A percentile compares a stretch with the other conserved stretches of the same genome.
These are phyloP conservation scores for Notodonta ziczac DNA, from an alignment of 2,888 invertebrate species.

Conservation along the genomic window DNA sequence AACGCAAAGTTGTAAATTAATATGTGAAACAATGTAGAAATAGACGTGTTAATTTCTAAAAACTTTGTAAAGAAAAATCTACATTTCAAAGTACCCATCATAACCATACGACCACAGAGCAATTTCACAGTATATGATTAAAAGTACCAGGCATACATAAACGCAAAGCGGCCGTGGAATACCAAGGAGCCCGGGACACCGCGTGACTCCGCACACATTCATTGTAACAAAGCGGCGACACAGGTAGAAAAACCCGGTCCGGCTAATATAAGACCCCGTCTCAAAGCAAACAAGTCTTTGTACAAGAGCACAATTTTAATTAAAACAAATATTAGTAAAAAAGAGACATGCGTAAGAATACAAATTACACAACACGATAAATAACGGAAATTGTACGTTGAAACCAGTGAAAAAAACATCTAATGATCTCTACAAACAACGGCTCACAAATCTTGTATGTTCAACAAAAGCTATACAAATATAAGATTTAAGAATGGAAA, in stretches of 20 bases:
- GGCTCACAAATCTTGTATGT: slow-evolving; percentile 45
- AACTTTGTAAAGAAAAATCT: background rate
- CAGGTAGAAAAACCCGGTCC: slow-evolving; percentile 70
- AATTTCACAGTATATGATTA: slow-evolving; percentile 40
- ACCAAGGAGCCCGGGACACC: slow-evolving; percentile 60
- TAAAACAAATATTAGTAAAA: slow-evolving; percentile 60
- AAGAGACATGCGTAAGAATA: slow-evolving; percentile 42
- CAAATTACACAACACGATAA: slow-evolving; percentile 50
- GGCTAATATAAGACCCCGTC: slow-evolving; percentile 63
- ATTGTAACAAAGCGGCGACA: slow-evolving; percentile 64
- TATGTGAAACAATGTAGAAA: background rate
- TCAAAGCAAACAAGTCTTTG: slow-evolving; percentile 61
- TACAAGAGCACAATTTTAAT: slow-evolving; percentile 62
- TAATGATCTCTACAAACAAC: slow-evolving; percentile 55
- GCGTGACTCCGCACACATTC: slow-evolving; percentile 74
- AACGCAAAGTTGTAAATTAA: too few relatives aligned
- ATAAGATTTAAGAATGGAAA: slow-evolving; percentile 40
- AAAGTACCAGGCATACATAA: slow-evolving; percentile 54
- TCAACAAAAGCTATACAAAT: slow-evolving; percentile 55
- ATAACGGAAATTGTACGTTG: slow-evolving; percentile 49
- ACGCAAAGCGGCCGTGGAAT: slow-evolving; percentile 55
- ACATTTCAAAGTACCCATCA: background rate
- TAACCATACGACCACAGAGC: slow-evolving; percentile 22
- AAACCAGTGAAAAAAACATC: slow-evolving; percentile 47
- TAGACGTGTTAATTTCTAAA: background rate